Percentiles rank a stretch among this genome's conserved stretches.
These are phyloP conservation scores for Poicephalus gulielmi DNA, from an alignment of 2,113 vertebrate genomes.

Conservation along the genomic window DNA sequence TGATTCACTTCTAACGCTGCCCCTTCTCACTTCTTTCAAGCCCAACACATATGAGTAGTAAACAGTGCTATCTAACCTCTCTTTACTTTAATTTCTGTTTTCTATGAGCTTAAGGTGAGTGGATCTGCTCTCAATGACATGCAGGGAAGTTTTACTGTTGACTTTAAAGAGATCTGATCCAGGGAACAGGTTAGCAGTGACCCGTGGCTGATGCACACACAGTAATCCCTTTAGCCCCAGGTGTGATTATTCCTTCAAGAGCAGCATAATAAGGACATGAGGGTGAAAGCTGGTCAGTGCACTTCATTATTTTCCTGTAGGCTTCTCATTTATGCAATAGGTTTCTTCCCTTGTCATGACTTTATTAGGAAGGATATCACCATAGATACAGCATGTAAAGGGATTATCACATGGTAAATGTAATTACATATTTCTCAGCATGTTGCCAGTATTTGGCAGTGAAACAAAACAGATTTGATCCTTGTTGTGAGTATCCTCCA, in stretches of 20 bases:
- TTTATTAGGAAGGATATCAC: background rate
- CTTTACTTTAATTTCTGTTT: background rate
- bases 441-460: conserved; percentile 7
- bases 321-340: background rate
- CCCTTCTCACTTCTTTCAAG: background rate
- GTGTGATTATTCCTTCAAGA: background rate
- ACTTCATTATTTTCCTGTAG: background rate
- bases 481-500: background rate
- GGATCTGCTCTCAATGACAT: background rate
- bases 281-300: background rate
- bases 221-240: background rate
- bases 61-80: background rate
- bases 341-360: background rate
- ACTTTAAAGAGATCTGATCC: background rate
- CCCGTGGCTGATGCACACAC: background rate
- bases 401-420: conserved; percentile 18
- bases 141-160: background rate
- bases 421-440: conserved; percentile 25
- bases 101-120: background rate
- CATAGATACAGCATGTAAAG: background rate
- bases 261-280: background rate
- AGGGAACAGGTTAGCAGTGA: background rate
- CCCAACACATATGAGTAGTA: accelerated
- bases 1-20: background rate
- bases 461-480: background rate